phyloP scores from a whole-genome alignment of 2,797 vertebrate genomes.

The Vespertilio murinus region DNA sequence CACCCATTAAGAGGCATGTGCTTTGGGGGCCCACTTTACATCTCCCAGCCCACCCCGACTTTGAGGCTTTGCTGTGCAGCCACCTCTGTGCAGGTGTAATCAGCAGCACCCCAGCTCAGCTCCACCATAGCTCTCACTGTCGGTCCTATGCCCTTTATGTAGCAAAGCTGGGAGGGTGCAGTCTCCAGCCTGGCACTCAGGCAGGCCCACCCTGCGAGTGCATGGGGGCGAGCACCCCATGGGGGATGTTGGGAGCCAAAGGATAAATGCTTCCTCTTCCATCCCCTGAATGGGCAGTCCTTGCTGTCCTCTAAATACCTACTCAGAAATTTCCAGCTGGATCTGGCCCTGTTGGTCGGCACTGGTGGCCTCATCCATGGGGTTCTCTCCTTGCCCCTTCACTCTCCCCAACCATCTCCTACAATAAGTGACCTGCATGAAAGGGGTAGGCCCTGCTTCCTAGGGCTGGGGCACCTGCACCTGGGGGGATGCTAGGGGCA shows the following conservation, averaged over 20 bases:
- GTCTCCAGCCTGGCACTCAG: neutral
- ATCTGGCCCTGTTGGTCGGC: no score
- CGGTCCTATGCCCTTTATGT: neutral
- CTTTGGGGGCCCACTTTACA: no score
- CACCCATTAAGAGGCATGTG: neutral
- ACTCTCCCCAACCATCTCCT: neutral
- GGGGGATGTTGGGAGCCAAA: neutral
- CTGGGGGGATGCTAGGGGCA: neutral
- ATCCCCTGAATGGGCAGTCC: no score
- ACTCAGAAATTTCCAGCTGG: neutral
- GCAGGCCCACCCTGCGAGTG: neutral
- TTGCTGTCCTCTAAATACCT: neutral
- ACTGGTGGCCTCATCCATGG: neutral
- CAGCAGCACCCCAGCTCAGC: neutral
- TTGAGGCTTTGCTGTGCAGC: neutral
- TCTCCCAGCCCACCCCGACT: neutral
- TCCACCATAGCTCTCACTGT: no score
- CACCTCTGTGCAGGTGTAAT: neutral
- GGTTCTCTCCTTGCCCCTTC: neutral
- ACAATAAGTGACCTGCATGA: accelerated
- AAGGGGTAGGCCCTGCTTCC: neutral
- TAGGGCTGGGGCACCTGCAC: neutral
- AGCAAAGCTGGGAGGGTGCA: no score
- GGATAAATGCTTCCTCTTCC: no score
- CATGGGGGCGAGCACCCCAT: neutral